Conservation (phyloP, 2,797 vertebrate genomes). For the Lacerta agilis region DNA sequence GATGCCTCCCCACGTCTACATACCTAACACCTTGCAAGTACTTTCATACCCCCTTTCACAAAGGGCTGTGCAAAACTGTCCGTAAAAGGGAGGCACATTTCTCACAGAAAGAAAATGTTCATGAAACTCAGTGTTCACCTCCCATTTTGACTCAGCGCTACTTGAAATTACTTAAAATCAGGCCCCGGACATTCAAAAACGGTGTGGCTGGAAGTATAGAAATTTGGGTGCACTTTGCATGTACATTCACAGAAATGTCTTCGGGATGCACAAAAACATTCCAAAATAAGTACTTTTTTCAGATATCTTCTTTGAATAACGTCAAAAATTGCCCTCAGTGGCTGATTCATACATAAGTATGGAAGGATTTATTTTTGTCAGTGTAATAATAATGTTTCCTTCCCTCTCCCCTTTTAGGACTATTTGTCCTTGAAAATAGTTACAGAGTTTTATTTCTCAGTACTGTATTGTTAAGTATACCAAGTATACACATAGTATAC, state of each 20-base stretch:
- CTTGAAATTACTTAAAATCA: background rate
- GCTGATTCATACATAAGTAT: background rate
- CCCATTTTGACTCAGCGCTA: background rate
- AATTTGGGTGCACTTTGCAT: background rate
- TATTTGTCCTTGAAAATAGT: background rate
- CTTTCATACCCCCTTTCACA: background rate
- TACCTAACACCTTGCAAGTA: background rate
- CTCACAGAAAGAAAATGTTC: background rate
- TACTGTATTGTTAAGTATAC: background rate
- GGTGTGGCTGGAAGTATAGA: background rate
- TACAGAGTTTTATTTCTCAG: background rate
- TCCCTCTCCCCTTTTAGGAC: background rate
- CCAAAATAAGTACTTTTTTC: background rate
- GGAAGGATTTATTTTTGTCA: background rate
- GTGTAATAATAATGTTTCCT: background rate
- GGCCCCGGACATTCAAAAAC: background rate
- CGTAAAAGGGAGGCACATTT: background rate
- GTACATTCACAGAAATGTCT: background rate
- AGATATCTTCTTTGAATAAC: background rate
- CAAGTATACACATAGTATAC: background rate
- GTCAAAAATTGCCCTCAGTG: background rate
- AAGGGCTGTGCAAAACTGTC: background rate
- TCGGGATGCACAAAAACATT: background rate
- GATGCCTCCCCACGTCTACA: too few relatives aligned
- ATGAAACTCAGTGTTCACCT: background rate